A percentile compares a stretch with the other conserved stretches of the same genome.
Conservation (phyloP, 2,888 invertebrate species). For the Drosophila paranaensis region DNA sequence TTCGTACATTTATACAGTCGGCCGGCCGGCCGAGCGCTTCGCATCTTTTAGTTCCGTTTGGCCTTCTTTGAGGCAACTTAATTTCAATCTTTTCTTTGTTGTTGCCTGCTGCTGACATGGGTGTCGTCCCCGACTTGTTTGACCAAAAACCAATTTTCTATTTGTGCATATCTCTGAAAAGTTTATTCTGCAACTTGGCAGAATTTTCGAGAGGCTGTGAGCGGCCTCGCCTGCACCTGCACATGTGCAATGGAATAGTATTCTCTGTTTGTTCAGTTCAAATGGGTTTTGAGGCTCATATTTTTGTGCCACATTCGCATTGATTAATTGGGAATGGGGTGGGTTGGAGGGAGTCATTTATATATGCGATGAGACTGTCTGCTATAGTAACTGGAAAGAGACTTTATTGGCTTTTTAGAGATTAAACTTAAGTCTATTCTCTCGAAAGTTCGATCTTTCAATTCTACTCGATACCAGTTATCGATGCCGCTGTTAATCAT, state of each 20-base stretch:
- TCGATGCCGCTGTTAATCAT: too few species aligned
- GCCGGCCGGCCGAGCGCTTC: slow-evolving; percentile 45
- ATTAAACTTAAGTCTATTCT: too few species aligned
- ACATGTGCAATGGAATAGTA: slow-evolving; percentile 12
- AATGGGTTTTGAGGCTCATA: slow-evolving; percentile 60
- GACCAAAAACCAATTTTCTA: slow-evolving; percentile 74
- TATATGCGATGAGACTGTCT: not conserved
- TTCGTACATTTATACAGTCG: slow-evolving; percentile 78
- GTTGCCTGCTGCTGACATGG: slow-evolving; percentile 51
- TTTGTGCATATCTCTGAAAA: slow-evolving; percentile 62
- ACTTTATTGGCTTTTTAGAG: too few species aligned
- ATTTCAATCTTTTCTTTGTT: slow-evolving; percentile 57
- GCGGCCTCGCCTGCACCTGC: slow-evolving; percentile 8
- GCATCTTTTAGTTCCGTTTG: slow-evolving; percentile 48
- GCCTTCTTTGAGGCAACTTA: slow-evolving; percentile 66
- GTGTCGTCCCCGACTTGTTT: slow-evolving; percentile 48
- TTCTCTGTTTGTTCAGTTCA: slow-evolving; percentile 19
- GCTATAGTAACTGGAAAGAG: too few species aligned
- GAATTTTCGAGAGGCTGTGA: slow-evolving; percentile 26
- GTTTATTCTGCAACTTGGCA: slow-evolving; percentile 64
- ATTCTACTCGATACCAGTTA: too few species aligned
- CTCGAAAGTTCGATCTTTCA: too few species aligned
- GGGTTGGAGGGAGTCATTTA: not conserved
- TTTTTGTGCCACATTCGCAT: slow-evolving; percentile 27
- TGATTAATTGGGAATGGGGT: not conserved